Evolutionary conservation across 2,888 invertebrate species (phyloP).

Genomic region (Coecobrya sp.): DNA sequence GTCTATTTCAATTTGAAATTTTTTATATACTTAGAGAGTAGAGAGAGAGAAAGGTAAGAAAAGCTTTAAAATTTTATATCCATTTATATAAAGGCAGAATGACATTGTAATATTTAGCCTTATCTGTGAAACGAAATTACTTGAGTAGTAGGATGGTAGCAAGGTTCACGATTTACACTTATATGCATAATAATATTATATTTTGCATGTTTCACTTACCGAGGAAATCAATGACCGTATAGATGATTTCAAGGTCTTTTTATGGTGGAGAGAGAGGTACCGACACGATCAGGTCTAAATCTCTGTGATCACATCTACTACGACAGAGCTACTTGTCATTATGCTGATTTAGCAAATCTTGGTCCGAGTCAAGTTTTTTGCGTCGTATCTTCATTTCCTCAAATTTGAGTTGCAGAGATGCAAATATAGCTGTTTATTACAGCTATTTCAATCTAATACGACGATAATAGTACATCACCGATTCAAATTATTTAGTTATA

Average conservation of each 20-base stretch:
- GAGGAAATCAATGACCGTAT: conserved; percentile 47
- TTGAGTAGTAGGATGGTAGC: neutral
- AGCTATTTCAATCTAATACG: neutral
- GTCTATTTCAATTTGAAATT: neutral
- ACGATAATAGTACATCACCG: neutral
- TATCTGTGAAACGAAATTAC: neutral
- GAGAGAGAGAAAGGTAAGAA: conserved; percentile 32
- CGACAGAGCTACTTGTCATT: neutral
- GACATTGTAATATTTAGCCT: neutral
- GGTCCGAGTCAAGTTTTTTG: conserved; percentile 36
- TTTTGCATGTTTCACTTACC: conserved; percentile 2
- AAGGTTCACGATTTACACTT: neutral
- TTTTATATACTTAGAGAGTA: neutral
- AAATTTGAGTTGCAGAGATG: neutral
- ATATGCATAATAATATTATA: neutral
- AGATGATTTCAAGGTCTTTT: conserved; percentile 34
- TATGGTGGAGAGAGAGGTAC: conserved; percentile 37
- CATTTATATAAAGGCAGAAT: neutral
- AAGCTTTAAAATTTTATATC: neutral
- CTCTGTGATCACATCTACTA: neutral
- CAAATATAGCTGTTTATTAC: neutral
- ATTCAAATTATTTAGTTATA: neutral
- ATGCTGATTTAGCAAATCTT: conserved; percentile 27
- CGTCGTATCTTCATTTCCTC: conserved; percentile 28
- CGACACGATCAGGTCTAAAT: conserved; percentile 25